Percentiles rank a stretch among this genome's conserved stretches.
These are phyloP conservation scores for Anorthoa munda DNA, from an alignment of 2,888 invertebrate species.

Conservation along the genomic window DNA sequence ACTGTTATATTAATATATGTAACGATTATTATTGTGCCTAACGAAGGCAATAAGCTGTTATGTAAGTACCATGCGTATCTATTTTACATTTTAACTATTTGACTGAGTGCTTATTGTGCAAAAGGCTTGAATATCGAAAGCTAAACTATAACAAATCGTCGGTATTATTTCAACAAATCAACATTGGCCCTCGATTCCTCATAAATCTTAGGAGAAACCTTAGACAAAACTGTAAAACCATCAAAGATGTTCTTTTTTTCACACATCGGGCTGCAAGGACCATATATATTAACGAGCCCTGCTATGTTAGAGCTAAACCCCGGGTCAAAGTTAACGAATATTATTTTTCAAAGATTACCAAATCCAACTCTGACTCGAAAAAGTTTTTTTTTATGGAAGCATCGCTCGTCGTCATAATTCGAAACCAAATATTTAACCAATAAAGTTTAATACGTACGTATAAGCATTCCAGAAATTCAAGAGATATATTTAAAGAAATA, in stretches of 20 bases:
- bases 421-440: constrained; percentile 72
- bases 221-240: constrained; percentile 32
- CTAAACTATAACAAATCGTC: constrained; percentile 26
- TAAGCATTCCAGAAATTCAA: constrained; percentile 81
- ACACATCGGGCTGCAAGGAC: constrained; percentile 49
- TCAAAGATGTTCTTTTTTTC: constrained; percentile 31
- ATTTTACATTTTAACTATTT: constrained; percentile 35
- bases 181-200: constrained; percentile 12
- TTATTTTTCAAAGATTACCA: constrained; percentile 56
- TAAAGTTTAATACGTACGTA: constrained; percentile 74
- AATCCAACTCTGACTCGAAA: constrained; percentile 48
- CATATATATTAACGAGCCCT: constrained; percentile 37
- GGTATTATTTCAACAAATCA: constrained; percentile 29
- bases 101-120: constrained; percentile 26
- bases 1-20: constrained; percentile 70
- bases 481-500: constrained; percentile 77
- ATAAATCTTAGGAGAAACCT: constrained; percentile 43
- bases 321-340: constrained; percentile 46
- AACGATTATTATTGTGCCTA: constrained; percentile 59
- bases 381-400: constrained; percentile 39
- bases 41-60: constrained; percentile 53
- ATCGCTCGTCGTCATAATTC: constrained; percentile 64
- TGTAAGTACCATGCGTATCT: constrained; percentile 33
- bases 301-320: constrained; percentile 11
- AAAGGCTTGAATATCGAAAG: constrained; percentile 6